phyloP scores from a whole-genome alignment of 2,797 vertebrate species.

The Oryzias sinensis region DNA sequence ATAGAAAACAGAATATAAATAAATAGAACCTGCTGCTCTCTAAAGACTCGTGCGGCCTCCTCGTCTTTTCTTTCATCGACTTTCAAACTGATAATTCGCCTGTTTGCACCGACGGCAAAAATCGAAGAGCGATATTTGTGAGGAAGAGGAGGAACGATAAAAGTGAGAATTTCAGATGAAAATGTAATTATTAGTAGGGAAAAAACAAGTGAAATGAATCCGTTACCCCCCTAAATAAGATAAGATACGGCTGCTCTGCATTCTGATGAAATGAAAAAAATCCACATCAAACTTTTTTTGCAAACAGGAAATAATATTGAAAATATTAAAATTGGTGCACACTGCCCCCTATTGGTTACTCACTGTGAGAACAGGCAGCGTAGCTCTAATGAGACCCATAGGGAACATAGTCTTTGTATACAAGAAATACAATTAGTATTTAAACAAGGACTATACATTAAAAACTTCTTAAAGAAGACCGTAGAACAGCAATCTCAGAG shows the following conservation, averaged over 20 bases:
- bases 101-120: not conserved
- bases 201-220: conserved; percentile 5
- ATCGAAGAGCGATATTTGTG: not conserved
- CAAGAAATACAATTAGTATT: conserved; percentile 49
- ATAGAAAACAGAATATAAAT: conserved; percentile 78
- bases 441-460: conserved; percentile 36
- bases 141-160: conserved; percentile 7
- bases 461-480: conserved; percentile 30
- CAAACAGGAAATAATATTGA: not conserved
- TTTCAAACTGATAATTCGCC: not conserved
- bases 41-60: conserved; percentile 43
- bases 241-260: conserved; percentile 21
- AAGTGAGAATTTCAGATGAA: not conserved
- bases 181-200: too few species aligned
- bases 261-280: conserved; percentile 8
- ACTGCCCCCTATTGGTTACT: conserved; percentile 59
- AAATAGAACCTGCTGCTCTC: conserved; percentile 67
- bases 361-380: conserved; percentile 12
- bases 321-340: conserved; percentile 17
- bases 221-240: conserved; percentile 14
- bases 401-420: conserved; percentile 4
- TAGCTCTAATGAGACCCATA: conserved; percentile 3
- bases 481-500: conserved; percentile 30
- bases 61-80: not conserved
- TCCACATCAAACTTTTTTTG: not conserved